Base-by-base conservation (phyloP, 2,888 invertebrate genomes). In the Camponotus fellah region DNA sequence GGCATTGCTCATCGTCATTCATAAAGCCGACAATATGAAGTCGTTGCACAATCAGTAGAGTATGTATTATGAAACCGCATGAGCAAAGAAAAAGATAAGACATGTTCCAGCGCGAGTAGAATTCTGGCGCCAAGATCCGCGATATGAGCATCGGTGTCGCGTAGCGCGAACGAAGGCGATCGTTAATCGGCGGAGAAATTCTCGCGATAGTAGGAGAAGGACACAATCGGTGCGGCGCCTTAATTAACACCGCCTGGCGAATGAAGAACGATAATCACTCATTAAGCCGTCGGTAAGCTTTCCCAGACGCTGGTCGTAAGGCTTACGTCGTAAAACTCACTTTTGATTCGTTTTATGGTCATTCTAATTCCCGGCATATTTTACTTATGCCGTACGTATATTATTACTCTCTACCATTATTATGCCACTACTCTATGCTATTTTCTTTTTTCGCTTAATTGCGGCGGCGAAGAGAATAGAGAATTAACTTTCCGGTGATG, bases 101-200 rank as follows among this genome's bases (percentile, higher is more conserved):
- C 21, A 40, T 34, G 43, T 69, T 32, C 37, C 26, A 26, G n/a
- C n/a, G n/a, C 65, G 66, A 53, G 49, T n/a, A 14, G 37, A 68
- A 77, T 79, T 49, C 82, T 83, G 69, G 77, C 79, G 83, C 69
- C 83, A 62, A 79, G 82, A 83, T 77, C 69, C 37, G 77, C 79
- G 77, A 66, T 69, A 77, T 10, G 58, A 10, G 43, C 17, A 34
- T 75, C 75, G 56, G 21, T 56, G 53, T 75, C 64, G n/a, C 74
- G 37, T 71, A 26, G 26, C 43, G 32, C 12, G n/a, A 14, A 14
- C 12, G 26, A 66, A 53, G 37, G 14, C 26, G 66, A 68, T 79
- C 77, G n/a, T 79, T 79, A 71, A 69, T 71, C 79, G 60, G 21
- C 58, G n/a, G 8, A 46, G 43, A 46, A 46, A 79, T 79, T 69